Evolutionary conservation across 2,113 vertebrate species (phyloP), one percentile per base, ranked within the genome.

Genomic region (Gopherus evgoodei): DNA sequence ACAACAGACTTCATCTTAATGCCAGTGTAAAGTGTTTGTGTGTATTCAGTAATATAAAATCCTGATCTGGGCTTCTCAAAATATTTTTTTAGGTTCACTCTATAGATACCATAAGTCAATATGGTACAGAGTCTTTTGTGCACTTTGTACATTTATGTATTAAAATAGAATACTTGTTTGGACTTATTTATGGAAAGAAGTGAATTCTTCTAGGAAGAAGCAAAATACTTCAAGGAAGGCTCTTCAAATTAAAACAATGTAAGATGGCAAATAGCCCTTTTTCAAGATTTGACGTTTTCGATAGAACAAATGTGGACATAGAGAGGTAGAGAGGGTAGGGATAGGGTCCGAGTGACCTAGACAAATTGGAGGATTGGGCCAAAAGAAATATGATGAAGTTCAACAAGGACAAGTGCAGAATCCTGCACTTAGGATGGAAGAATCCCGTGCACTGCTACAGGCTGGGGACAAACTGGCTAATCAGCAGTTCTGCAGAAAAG

Each of bases 221-320:
- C 44, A 69, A 49, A 38, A 50, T 56, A 92, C 86, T n/a, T 13
- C 86, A 81, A 12, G 13, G 24, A 84, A 89, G n/a, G 21, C 50
- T 91, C 87, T 42, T 79, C 72, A 59, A 95, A 82, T 95, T 92
- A 90, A 90, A 76, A 44, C 72, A 22, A 76, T 76, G 38, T 25
- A 76, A 44, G 11, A 38, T 76, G 62, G 69, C 44, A 84, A 95
- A 90, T 25, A 65, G 49, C 88, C 92, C 57, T 31, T 53, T 83
- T 87, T 53, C 75, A 81, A 81, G 90, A 88, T 31, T 5, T 95
- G 87, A 65, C 31, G 90, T 92, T 47, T 6, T 0, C 1, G 62
- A 9, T 83, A 83, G 89, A 62, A 87, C 6, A 95, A 92, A 92
- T 9, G 53, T 12, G 35, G 92, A 86, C 17, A 94, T 3, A 21